Evolutionary conservation across 2,113 vertebrate genomes (phyloP).

Genomic region (Blennius ocellaris): DNA sequence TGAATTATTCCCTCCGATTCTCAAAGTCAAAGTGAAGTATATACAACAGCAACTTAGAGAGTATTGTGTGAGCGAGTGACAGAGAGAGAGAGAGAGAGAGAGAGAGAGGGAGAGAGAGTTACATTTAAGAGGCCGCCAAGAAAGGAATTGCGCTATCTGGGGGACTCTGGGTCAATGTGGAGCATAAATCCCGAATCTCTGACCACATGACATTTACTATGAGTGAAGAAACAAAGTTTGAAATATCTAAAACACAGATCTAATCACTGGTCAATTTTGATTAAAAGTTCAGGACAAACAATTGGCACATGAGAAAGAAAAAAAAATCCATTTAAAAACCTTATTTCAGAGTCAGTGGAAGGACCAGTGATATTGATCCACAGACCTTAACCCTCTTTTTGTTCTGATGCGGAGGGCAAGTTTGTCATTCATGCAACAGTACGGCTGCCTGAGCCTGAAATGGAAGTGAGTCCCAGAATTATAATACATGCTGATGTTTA

Average conservation of each 20-base stretch:
- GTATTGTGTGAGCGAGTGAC: slow-evolving; percentile 38
- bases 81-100: slow-evolving; percentile 19
- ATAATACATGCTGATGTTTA: slow-evolving; percentile 61
- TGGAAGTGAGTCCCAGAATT: slow-evolving; percentile 65
- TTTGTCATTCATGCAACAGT: slow-evolving; percentile 75
- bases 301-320: slow-evolving; percentile 39
- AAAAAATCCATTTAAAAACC: slow-evolving; percentile 50
- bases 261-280: slow-evolving; percentile 66
- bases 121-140: slow-evolving; percentile 50
- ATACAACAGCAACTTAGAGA: slow-evolving; percentile 79
- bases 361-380: slow-evolving; percentile 72
- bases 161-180: slow-evolving; percentile 48
- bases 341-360: slow-evolving; percentile 63
- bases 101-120: slow-evolving; percentile 22
- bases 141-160: slow-evolving; percentile 64
- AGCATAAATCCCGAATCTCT: slow-evolving; percentile 58
- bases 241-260: slow-evolving; percentile 65
- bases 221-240: slow-evolving; percentile 32
- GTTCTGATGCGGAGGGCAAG: slow-evolving; percentile 58
- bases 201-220: slow-evolving; percentile 49
- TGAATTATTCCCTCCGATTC: slow-evolving; percentile 85
- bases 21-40: slow-evolving; percentile 85
- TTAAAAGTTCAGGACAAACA: slow-evolving; percentile 72
- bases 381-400: slow-evolving; percentile 56
- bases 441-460: slow-evolving; percentile 32